Conservation (phyloP, 2,113 vertebrate species). For the Choloepus hoffmanni region DNA sequence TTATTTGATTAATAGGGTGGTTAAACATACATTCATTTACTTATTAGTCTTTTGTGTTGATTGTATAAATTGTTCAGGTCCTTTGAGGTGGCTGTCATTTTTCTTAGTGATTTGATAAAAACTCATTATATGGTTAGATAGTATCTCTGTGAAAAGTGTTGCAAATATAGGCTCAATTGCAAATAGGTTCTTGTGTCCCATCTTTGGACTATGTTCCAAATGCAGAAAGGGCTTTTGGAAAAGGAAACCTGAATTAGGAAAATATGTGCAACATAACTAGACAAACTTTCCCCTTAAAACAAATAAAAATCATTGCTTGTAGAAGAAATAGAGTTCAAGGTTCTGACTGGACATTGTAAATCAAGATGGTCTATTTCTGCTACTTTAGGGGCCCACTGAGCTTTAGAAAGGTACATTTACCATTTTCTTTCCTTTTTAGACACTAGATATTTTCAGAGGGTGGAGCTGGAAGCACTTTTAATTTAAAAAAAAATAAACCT, state of each 20-base stretch:
- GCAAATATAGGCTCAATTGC: not conserved
- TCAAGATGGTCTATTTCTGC: not conserved
- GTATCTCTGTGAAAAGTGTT: not conserved
- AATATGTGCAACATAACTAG: fast-evolving
- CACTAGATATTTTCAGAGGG: not conserved
- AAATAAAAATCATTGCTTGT: not conserved
- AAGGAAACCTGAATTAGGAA: not conserved
- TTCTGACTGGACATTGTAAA: not conserved
- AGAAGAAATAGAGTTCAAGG: not conserved
- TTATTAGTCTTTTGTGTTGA: not conserved
- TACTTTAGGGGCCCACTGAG: not conserved
- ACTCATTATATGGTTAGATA: not conserved
- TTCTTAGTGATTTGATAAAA: not conserved
- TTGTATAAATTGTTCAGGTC: not conserved
- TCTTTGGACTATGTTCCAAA: not conserved
- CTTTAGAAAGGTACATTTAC: not conserved
- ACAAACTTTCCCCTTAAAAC: not conserved
- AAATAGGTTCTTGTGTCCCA: not conserved
- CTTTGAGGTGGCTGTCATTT: not conserved
- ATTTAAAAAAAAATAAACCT: not conserved
- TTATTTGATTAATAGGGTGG: not conserved
- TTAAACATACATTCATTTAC: not conserved
- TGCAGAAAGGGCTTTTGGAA: not conserved
- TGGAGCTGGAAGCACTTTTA: not conserved
- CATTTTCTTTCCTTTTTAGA: not conserved